Evolutionary conservation across 1,140 invertebrate species (phyloP).

Genomic region (Caenorhabditis tropicalis): DNA sequence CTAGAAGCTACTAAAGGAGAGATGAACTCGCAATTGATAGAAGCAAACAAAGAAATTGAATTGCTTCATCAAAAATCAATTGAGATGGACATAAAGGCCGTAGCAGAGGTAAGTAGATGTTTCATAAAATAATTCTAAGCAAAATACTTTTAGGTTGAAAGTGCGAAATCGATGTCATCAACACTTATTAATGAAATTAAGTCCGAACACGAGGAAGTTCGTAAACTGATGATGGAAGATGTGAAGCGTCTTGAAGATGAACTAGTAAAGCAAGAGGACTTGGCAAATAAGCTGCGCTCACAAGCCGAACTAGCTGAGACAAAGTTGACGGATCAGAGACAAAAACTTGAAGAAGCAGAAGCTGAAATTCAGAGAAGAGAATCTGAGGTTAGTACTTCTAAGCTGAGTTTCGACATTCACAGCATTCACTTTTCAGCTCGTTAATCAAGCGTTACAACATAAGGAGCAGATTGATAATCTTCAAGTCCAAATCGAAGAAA

Average conservation of each 20-base stretch:
- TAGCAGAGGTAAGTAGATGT: neutral
- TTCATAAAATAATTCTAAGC: too few relatives aligned
- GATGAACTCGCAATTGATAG: neutral
- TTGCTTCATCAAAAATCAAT: neutral
- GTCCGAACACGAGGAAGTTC: neutral
- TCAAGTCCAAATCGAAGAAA: neutral
- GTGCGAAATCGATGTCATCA: too few relatives aligned
- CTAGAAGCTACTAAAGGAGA: neutral
- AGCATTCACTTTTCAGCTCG: neutral
- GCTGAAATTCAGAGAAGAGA: neutral
- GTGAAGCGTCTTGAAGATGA: neutral
- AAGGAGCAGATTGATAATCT: neutral
- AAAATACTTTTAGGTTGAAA: too few relatives aligned
- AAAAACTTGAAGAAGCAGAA: neutral
- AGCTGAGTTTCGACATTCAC: neutral
- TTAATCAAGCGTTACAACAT: neutral
- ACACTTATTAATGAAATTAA: too few relatives aligned
- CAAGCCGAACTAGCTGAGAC: neutral
- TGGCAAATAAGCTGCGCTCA: too few relatives aligned
- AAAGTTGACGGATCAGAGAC: too few relatives aligned
- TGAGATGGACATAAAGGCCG: neutral
- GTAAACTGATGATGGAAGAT: neutral
- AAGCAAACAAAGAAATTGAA: neutral
- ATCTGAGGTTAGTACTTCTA: neutral
- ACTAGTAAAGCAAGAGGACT: too few relatives aligned